Percentiles rank a stretch among this genome's conserved stretches.
These are phyloP conservation scores for Brachyalestes nurse DNA, from an alignment of 2,797 vertebrate genomes.

Conservation along the genomic window DNA sequence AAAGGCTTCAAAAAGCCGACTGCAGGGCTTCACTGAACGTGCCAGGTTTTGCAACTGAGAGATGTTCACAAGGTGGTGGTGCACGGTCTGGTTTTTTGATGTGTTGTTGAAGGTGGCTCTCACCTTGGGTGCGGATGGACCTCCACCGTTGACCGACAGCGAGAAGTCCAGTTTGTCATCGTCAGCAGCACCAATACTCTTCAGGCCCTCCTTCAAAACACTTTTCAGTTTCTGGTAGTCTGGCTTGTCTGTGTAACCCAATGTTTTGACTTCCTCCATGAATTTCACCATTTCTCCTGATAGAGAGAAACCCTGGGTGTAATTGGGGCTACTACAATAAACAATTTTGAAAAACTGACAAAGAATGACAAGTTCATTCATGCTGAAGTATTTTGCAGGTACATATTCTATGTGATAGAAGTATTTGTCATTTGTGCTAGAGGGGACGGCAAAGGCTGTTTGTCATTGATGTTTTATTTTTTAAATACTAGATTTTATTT, in stretches of 20 bases:
- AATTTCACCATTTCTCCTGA: conserved; percentile 89
- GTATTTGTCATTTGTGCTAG: too few species aligned
- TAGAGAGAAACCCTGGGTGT: conserved; percentile 13
- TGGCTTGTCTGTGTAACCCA: conserved; percentile 87
- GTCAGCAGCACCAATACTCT: conserved; percentile 80
- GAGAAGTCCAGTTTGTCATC: conserved; percentile 85
- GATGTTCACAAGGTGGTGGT: background rate
- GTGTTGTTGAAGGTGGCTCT: conserved; percentile 62
- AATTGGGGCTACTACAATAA: background rate
- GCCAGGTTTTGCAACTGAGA: background rate
- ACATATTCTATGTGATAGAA: too few species aligned
- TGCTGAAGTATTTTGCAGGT: too few species aligned
- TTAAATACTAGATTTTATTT: too few species aligned
- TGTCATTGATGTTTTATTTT: too few species aligned
- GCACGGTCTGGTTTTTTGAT: background rate
- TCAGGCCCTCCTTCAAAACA: conserved; percentile 87
- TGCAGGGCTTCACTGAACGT: conserved; percentile 17
- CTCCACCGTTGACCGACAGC: conserved; percentile 67
- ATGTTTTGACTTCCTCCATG: conserved; percentile 85
- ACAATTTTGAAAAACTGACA: background rate
- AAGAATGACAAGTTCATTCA: too few species aligned
- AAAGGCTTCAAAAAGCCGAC: conserved; percentile 37
- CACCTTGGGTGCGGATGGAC: conserved; percentile 61
- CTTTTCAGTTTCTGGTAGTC: conserved; percentile 84
- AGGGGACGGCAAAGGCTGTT: too few species aligned